Evolutionary conservation across 30 jellyfish, hydroid and myxozoan genomes (phyloP), one percentile per base, ranked within the genome.

Genomic region (Pseudorhiza aurosa): DNA sequence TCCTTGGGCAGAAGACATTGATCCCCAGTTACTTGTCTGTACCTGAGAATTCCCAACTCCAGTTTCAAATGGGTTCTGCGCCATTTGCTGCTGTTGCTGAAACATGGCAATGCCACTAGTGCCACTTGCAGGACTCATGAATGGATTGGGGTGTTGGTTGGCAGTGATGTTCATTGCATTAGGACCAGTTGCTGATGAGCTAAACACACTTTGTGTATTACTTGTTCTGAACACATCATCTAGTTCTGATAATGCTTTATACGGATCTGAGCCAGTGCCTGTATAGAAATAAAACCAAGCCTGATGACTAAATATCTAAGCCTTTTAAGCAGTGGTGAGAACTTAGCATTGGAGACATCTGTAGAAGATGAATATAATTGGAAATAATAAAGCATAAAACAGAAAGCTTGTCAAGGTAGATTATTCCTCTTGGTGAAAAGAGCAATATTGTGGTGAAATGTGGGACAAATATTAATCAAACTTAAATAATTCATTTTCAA

Each of bases 131-230:
- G 98, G 96, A 40, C 96, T 82, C 98, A 92, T 84, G 76, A 92
- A 92, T 25, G 98, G 98, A 80, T 92, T 92, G 9, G 96, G 98
- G 58, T 92, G 98, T 26, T 67, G 81, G 45, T 74, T 77, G 19
- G 91, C 71, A 9, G 91, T 49, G 0, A 40, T 43, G 46, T 68
- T 75, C 36, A 31, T 15, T 14, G 69, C 75, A 46, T 58, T 77
- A 24, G 87, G 75, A 3, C 83, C 85, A 4, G 71, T 39, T 40
- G 96, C 44, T 2, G 88, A 32, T 1, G 88, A 58, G 72, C 88
- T 84, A 67, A 85, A 85, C 1, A 85, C 88, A 25, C 88, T 68
- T 64, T 75, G 90, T 0, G 96, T 85, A 70, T 85, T 85, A 72
- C 90, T 85, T 8, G 85, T 72, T 35, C 96, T 88, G 68, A 85